Conservation (phyloP, 2,113 vertebrate species). For the Zeus faber region DNA sequence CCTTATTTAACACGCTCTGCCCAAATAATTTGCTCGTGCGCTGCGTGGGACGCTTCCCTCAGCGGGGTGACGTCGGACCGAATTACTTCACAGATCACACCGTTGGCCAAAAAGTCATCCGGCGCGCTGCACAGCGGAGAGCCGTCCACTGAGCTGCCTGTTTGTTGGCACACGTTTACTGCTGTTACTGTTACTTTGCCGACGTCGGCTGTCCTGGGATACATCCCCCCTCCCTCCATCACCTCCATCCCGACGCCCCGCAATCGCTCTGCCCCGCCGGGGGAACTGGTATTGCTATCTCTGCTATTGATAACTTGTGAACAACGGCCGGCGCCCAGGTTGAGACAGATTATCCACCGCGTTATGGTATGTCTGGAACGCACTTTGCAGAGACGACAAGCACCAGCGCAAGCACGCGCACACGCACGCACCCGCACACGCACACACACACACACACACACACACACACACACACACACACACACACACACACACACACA, state of each 20-base stretch:
- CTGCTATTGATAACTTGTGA: too few species aligned
- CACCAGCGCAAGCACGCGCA: background rate
- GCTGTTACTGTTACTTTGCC: conserved; percentile 43
- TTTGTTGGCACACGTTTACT: conserved; percentile 42
- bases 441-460: conserved; percentile 4
- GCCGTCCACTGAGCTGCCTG: conserved; percentile 34
- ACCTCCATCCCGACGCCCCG: background rate
- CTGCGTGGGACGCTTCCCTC: too few species aligned
- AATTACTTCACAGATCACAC: conserved; percentile 8
- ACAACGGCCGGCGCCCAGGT: too few species aligned
- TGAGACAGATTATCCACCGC: background rate
- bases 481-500: background rate
- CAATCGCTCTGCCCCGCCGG: conserved; percentile 2
- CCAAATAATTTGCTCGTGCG: too few species aligned
- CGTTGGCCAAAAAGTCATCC: background rate
- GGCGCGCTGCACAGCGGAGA: conserved; percentile 25
- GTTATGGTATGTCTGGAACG: conserved; percentile 1
- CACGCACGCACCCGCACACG: background rate
- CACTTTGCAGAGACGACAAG: background rate
- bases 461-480: conserved; percentile 4
- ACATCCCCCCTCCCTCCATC: conserved; percentile 30
- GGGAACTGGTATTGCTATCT: conserved; percentile 14
- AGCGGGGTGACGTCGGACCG: conserved; percentile 10
- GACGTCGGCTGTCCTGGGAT: conserved; percentile 56
- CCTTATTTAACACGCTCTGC: too few species aligned